phyloP scores from a whole-genome alignment of 2,113 vertebrate species.

The Sphaerodactylus townsendi region DNA sequence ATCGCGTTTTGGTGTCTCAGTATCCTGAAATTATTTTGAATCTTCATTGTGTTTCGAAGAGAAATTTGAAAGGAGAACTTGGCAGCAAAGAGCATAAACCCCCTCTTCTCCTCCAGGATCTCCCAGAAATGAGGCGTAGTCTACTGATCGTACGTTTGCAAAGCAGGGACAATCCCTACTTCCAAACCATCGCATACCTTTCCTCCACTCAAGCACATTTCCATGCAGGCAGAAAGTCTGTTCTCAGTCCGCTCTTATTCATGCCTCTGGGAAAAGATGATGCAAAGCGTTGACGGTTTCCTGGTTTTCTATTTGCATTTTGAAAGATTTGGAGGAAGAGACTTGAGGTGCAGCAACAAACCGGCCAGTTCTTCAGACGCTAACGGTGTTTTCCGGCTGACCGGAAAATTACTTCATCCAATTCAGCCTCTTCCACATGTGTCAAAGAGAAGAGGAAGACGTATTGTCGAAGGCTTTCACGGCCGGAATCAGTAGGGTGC shows the following conservation, averaged over 20 bases:
- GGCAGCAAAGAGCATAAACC: background rate
- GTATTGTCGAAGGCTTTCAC: too few species aligned
- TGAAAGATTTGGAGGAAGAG: background rate
- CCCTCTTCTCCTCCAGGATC: background rate
- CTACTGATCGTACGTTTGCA: background rate
- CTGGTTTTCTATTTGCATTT: background rate
- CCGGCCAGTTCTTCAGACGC: too few species aligned
- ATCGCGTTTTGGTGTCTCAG: too few species aligned
- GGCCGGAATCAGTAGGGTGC: too few species aligned
- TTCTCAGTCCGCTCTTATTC: background rate
- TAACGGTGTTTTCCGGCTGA: background rate
- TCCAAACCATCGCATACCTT: too few species aligned
- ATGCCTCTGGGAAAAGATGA: background rate
- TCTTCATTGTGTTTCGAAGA: too few species aligned
- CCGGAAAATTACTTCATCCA: background rate
- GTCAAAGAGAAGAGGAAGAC: too few species aligned
- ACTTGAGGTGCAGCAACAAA: background rate
- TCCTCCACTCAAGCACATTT: background rate
- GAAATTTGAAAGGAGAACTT: background rate
- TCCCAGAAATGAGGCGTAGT: background rate
- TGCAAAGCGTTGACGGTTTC: accelerated
- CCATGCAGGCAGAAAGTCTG: background rate
- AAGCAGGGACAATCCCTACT: background rate
- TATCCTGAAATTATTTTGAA: too few species aligned
- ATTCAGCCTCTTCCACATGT: background rate